Conservation (phyloP, 2,888 invertebrate species). For the Galerucella calmariensis region DNA sequence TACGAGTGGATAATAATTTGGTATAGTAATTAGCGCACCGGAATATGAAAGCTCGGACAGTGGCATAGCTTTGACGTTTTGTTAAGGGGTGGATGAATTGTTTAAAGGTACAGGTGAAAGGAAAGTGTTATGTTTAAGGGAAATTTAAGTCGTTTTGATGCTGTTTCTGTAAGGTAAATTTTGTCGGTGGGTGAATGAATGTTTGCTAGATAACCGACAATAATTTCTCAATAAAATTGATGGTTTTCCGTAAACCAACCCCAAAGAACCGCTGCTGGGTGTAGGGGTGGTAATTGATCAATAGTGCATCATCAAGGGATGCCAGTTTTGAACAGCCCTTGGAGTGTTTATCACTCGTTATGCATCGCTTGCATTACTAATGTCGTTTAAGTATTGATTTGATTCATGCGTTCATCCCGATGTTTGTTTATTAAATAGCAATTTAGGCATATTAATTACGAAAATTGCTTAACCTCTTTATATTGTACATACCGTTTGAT, state of each 20-base stretch:
- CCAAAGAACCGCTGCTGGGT: conserved; percentile 12
- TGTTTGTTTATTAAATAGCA: conserved; percentile 46
- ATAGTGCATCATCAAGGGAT: conserved; percentile 57
- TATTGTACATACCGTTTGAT: conserved; percentile 14
- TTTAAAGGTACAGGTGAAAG: too few relatives aligned
- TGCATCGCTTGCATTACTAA: conserved; percentile 55
- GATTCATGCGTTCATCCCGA: conserved; percentile 43
- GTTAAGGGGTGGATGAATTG: neutral
- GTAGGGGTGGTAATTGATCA: conserved; percentile 58
- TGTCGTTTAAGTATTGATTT: conserved; percentile 57
- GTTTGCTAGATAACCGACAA: neutral
- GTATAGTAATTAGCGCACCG: conserved; percentile 55
- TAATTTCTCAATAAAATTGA: neutral
- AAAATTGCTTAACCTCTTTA: conserved; percentile 27
- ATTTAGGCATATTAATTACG: conserved; percentile 38
- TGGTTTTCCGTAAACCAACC: neutral
- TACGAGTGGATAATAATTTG: conserved; percentile 51
- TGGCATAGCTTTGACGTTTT: neutral
- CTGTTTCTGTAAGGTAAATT: neutral
- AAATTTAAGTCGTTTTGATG: too few relatives aligned
- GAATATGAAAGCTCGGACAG: conserved; percentile 44
- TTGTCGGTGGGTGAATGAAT: neutral
- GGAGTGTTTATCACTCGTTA: conserved; percentile 54
- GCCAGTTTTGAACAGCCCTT: conserved; percentile 52
- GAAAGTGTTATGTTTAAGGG: neutral